Conservation (phyloP, 1,140 invertebrate genomes). For the Drosophila paulistorum region DNA sequence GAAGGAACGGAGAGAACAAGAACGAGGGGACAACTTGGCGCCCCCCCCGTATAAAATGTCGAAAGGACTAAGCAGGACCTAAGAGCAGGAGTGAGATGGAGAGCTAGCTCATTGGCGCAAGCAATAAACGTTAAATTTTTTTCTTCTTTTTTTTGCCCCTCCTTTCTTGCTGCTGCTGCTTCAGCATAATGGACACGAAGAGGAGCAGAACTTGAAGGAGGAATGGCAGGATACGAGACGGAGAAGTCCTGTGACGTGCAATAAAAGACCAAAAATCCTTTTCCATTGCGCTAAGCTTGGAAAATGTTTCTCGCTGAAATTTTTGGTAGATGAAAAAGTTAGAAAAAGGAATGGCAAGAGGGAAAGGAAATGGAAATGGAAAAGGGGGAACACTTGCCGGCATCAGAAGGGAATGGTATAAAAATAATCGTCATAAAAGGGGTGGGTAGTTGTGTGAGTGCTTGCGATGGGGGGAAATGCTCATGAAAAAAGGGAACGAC, state of each 20-base stretch:
- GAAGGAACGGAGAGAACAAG: background rate
- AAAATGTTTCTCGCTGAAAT: constrained; percentile 48
- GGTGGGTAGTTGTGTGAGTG: constrained; percentile 29
- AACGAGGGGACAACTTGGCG: constrained; percentile 64
- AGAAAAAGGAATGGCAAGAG: background rate
- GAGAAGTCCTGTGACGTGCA: constrained; percentile 74
- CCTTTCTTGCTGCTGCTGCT: constrained; percentile 50
- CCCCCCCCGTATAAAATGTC: constrained; percentile 62
- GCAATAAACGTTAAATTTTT: constrained; percentile 82
- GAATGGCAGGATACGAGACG: constrained; percentile 48
- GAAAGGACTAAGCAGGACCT: constrained; percentile 59
- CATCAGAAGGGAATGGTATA: constrained; percentile 53
- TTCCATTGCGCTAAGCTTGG: constrained; percentile 77
- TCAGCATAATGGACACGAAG: constrained; percentile 68
- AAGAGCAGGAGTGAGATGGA: constrained; percentile 30
- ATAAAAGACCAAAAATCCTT: constrained; percentile 81
- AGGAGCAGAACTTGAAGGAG: constrained; percentile 15
- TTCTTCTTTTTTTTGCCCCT: constrained; percentile 13
- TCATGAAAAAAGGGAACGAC: too few species aligned
- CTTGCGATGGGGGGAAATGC: constrained; percentile 18
- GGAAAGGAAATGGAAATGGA: background rate
- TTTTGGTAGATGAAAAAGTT: constrained; percentile 9
- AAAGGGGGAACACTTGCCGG: constrained; percentile 52
- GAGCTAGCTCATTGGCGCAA: constrained; percentile 78
- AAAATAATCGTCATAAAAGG: constrained; percentile 78